Evolutionary conservation across 2,113 vertebrate species (phyloP), one percentile per base, ranked within the genome.

Genomic region (Gnathonemus longibarbis): DNA sequence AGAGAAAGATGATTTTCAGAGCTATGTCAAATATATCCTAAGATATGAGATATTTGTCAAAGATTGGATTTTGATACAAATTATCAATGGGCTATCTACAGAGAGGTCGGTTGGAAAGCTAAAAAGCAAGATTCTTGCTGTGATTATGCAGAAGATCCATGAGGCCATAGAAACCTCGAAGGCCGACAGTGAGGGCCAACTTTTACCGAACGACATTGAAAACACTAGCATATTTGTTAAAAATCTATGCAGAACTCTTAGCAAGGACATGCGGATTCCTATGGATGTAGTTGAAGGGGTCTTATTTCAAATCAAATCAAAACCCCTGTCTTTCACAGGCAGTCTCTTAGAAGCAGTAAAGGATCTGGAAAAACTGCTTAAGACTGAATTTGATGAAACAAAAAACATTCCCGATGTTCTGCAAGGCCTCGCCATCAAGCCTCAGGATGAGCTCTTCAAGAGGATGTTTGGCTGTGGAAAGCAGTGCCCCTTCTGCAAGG

Each of bases 401-500:
- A 0, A 31, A 66, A 31, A 66, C 9, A 31, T 66, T 66, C n/a
- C 62, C 1, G 9, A 31, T 66, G 94, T 92, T 91, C 89, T 94
- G 0, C 0, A 0, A 3, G 46, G 0, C 0, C 92, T 95, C 3
- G 21, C 89, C 2, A 24, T 94, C 17, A 92, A 93, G 1, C 94
- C 95, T 52, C 90, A 95, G 89, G 66, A 92, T 21, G 94, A 92
- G 87, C 90, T 95, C 52, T 94, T 94, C 88, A 92, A 9, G 15
- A 87, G 27, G 39, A 35, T 96, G n/a, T 92, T 95, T 91, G 96
- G 95, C 84, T 96, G 96, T 92, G 95, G 95, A 3, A 88, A 94
- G 88, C 94, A 93, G 90, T 96, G 95, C 91, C 96, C 94, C 3
- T 96, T 96, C 90, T 96, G 95, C 46, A 87, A 17, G 56, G 91